Percentiles rank a stretch among this genome's conserved stretches.
Evolutionary conservation across 2,113 vertebrate species (phyloP).

Genomic region (Vulpes vulpes): DNA sequence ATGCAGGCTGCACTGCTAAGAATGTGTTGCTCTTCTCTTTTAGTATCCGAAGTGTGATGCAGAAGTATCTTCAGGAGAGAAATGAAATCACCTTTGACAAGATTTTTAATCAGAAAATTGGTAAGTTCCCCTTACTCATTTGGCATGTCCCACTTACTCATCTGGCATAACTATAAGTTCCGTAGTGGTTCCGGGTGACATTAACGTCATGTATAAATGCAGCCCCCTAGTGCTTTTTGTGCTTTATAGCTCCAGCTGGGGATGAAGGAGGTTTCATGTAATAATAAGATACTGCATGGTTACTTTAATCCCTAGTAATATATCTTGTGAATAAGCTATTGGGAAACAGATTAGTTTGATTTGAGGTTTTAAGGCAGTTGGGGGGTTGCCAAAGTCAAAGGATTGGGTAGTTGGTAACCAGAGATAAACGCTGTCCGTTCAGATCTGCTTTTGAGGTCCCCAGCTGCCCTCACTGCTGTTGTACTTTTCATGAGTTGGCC

Average conservation of each 20-base stretch:
- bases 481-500: fast-evolving
- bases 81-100: conserved; percentile 98
- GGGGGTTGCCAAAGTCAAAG: neutral
- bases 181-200: fast-evolving
- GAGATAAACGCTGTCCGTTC: too few species aligned
- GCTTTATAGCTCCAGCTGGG: neutral
- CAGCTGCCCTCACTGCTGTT: neutral
- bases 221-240: fast-evolving
- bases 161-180: fast-evolving
- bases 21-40: conserved; percentile 57
- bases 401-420: neutral
- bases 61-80: conserved; percentile 97
- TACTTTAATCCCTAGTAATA: fast-evolving
- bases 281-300: too few species aligned
- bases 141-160: conserved; percentile 55
- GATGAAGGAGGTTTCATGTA: neutral
- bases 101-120: conserved; percentile 99
- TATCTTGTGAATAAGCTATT: neutral
- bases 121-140: conserved; percentile 86
- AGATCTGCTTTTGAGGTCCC: neutral
- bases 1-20: neutral
- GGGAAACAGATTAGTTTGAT: neutral
- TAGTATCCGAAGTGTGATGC: conserved; percentile 99
- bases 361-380: neutral
- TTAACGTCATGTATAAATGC: fast-evolving